phyloP scores from a whole-genome alignment of 2,888 invertebrate genomes.

The Halictus ligatus region DNA sequence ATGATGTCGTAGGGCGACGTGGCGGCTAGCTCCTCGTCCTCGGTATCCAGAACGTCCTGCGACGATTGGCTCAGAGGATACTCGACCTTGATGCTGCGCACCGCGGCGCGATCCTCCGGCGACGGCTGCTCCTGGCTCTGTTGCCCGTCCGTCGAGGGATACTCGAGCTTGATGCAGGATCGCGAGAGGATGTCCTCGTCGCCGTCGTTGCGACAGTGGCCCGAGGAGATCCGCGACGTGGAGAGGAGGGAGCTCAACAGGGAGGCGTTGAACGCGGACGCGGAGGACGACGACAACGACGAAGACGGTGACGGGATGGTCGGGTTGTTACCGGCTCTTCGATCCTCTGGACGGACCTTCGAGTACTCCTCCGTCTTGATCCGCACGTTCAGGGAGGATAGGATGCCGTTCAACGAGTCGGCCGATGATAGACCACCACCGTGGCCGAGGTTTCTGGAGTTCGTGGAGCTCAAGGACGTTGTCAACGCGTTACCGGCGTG shows the following conservation, averaged over 20 bases:
- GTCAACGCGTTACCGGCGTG: conserved; percentile 69
- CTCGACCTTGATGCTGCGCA: conserved; percentile 74
- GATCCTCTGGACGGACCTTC: conserved; percentile 58
- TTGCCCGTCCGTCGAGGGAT: conserved; percentile 41
- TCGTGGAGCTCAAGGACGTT: conserved; percentile 61
- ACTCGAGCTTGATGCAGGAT: conserved; percentile 72
- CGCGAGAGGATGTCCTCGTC: conserved; percentile 62
- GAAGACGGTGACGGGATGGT: conserved; percentile 51
- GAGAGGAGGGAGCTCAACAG: conserved; percentile 76
- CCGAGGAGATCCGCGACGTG: conserved; percentile 70
- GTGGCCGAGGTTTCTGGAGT: conserved; percentile 36
- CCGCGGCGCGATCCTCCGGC: conserved; percentile 46
- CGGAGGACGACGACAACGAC: conserved; percentile 59
- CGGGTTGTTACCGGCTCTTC: conserved; percentile 57
- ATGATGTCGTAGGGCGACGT: conserved; percentile 79
- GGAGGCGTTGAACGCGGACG: conserved; percentile 71
- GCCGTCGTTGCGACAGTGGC: conserved; percentile 56
- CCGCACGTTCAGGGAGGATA: conserved; percentile 74
- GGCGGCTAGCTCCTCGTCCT: conserved; percentile 73
- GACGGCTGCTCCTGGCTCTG: conserved; percentile 41
- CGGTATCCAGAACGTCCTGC: conserved; percentile 73
- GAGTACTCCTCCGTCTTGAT: conserved; percentile 77
- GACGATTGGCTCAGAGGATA: conserved; percentile 69
- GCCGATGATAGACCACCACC: conserved; percentile 56
- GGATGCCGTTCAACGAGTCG: conserved; percentile 77